Evolutionary conservation across 2,113 vertebrate species (phyloP), one percentile per base, ranked within the genome.

Genomic region (Thamnaconus septentrionalis): DNA sequence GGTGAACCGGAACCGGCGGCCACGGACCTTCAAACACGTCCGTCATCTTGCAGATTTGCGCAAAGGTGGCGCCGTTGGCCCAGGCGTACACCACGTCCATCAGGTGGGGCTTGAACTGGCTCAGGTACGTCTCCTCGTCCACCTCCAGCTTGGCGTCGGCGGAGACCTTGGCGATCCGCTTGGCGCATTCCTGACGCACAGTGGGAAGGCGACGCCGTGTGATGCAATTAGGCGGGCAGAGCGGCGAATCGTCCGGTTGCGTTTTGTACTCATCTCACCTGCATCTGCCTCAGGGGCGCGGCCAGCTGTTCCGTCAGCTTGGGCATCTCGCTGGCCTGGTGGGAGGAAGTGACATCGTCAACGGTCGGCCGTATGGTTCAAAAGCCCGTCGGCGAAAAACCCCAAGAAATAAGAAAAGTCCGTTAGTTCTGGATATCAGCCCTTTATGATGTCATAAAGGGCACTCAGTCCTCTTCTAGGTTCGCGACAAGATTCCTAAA

Each of bases 31-130:
- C 97, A 73, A 99, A 99, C 62, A 98, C 96, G 61, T 98, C 97
- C 0, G 97, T 99, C 97, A 99, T 99, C 87, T 97, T 99, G 91
- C 96, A 98, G 86, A 99, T 98, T 60, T 98, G 96, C 47, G 95
- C 94, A 48, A 99, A 99, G 0, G 95, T 95, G 53, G 94, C 93
- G 9, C 97, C 97, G 8, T 96, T 95, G 50, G 97, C 94, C 97
- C 97, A 99, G 0, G 96, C 98, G 65, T 93, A 94, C 0, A 99
- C 93, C 46, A 99, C 97, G 60, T 99, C 97, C 97, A 99, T 99
- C 64, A 99, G 89, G 83, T 98, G 96, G 41, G 97, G 95, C 43
- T 92, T 95, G 77, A 99, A 98, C 41, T 95, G 93, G 84, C 89
- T 93, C 31, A 99, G 87, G 4, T 98, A 98, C 0, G 90, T 89